These are phyloP conservation scores for Heliopora coerulea DNA, from an alignment of 92 coral and sea anemone species.

Conservation along the genomic window DNA sequence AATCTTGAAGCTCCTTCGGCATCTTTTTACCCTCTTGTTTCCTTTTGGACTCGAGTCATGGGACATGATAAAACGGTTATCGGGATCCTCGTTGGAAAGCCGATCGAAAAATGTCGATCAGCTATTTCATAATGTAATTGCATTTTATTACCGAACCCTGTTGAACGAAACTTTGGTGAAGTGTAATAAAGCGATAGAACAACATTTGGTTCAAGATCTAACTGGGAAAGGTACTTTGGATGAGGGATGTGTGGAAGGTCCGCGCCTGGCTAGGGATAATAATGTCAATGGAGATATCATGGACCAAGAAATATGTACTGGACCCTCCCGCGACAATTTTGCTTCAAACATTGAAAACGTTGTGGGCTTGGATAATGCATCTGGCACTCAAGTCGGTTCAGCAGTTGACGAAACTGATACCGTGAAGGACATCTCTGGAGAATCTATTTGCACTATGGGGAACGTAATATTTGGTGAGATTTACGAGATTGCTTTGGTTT, in stretches of 20 bases:
- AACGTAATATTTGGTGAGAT: neutral
- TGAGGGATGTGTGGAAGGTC: neutral
- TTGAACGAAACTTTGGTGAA: neutral
- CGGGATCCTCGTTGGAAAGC: neutral
- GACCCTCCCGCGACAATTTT: neutral
- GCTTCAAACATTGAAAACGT: neutral
- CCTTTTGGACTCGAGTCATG: constrained; percentile 34
- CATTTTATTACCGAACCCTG: constrained; percentile 31
- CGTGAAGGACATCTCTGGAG: neutral
- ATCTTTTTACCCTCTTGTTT: constrained; percentile 21
- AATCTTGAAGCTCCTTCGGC: neutral
- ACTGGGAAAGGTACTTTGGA: neutral
- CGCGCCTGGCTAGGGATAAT: neutral
- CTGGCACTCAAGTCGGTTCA: neutral
- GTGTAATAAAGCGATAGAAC: neutral
- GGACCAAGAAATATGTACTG: neutral
- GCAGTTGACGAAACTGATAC: neutral
- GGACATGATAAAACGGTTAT: constrained; percentile 22
- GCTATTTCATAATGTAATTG: constrained; percentile 14
- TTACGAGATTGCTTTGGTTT: constrained; percentile 25
- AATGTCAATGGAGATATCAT: neutral
- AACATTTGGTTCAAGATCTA: neutral
- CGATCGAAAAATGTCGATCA: constrained; percentile 8
- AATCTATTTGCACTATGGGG: neutral
- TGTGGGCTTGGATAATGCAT: neutral